Conservation (phyloP, 2,797 vertebrate species). For the Cyprinodon diabolis region DNA sequence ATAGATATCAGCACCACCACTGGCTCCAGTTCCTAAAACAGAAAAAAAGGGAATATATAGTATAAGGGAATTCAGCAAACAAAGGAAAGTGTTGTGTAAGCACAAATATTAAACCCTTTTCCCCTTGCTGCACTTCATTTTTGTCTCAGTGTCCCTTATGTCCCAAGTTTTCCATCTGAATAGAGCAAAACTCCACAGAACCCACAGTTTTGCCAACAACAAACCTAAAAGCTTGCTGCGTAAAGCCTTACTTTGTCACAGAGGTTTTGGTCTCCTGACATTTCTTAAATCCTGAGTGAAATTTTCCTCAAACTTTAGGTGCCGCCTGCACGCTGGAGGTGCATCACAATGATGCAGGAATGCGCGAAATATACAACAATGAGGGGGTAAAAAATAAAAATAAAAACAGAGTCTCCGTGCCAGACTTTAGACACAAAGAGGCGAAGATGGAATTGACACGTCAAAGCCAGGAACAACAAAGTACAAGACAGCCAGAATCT, state of each 20-base stretch:
- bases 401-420: slow-evolving; percentile 14
- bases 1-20: slow-evolving; percentile 17
- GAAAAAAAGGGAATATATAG: slow-evolving; percentile 4
- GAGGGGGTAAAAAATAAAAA: slow-evolving; percentile 15
- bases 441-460: slow-evolving; percentile 53
- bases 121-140: slow-evolving; percentile 1
- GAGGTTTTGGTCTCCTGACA: slow-evolving; percentile 54
- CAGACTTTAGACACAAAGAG: slow-evolving; percentile 45
- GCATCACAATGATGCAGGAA: slow-evolving; percentile 32
- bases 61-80: background rate
- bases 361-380: slow-evolving; percentile 29
- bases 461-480: slow-evolving; percentile 55
- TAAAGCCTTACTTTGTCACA: slow-evolving; percentile 52
- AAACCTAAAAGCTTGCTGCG: slow-evolving; percentile 28
- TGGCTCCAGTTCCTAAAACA: background rate
- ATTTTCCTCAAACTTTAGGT: slow-evolving; percentile 45
- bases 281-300: slow-evolving; percentile 54
- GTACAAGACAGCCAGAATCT: slow-evolving; percentile 38
- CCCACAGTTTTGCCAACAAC: slow-evolving; percentile 23
- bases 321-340: slow-evolving; percentile 20
- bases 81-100: background rate
- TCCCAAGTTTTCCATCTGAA: slow-evolving; percentile 28
- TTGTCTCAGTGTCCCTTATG: slow-evolving; percentile 3
- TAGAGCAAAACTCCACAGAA: slow-evolving; percentile 34
- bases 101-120: slow-evolving; percentile 12